Conservation (phyloP, 1,140 invertebrate genomes). For the Scaptodrosophila lebanonensis region DNA sequence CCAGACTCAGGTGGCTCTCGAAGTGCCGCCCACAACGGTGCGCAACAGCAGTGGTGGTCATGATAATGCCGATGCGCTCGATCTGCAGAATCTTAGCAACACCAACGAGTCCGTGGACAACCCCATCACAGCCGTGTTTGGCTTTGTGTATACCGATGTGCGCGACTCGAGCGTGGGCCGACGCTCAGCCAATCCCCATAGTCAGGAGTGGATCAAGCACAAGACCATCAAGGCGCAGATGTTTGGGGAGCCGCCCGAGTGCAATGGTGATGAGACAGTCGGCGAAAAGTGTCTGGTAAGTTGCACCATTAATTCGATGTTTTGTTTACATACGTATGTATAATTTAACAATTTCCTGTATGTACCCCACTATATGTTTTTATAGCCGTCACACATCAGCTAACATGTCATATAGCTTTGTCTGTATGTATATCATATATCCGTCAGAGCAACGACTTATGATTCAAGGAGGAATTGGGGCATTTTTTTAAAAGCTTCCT, state of each 20-base stretch:
- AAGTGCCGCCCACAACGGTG: conserved; percentile 42
- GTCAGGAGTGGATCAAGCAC: conserved; percentile 51
- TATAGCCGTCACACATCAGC: no score
- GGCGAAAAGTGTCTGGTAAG: conserved; percentile 66
- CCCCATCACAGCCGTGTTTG: conserved; percentile 60
- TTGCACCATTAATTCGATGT: no score
- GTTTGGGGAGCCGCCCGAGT: conserved; percentile 59
- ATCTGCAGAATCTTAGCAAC: conserved; percentile 64
- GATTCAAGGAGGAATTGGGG: no score
- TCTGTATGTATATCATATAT: no score
- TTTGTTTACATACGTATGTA: no score
- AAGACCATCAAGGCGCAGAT: conserved; percentile 41
- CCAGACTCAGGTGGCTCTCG: conserved; percentile 29
- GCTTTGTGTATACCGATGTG: conserved; percentile 53
- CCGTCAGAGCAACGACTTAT: no score
- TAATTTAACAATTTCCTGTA: no score
- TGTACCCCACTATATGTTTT: no score
- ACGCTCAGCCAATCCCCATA: conserved; percentile 49
- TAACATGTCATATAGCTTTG: no score
- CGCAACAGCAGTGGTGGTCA: conserved; percentile 45
- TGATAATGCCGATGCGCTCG: conserved; percentile 52
- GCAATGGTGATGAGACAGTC: conserved; percentile 48
- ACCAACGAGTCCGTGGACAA: conserved; percentile 67
- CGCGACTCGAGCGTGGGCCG: conserved; percentile 57
- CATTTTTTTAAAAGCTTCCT: no score